Base-by-base conservation (phyloP, 2,888 invertebrate species). In the Parochlus steinenii region DNA sequence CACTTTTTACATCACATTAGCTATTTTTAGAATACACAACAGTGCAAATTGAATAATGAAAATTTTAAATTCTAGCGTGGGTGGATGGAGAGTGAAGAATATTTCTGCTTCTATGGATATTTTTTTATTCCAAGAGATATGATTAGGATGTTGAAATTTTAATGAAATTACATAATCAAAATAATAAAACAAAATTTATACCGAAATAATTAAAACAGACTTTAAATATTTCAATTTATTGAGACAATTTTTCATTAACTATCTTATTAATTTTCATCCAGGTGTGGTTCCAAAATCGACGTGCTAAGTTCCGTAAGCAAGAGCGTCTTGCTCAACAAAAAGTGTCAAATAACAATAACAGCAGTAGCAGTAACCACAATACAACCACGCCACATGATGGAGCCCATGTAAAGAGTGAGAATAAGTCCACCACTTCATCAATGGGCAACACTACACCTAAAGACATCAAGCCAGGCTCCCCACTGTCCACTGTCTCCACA, bases 291-390 rank as follows among this genome's bases (percentile, higher is more conserved):
- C 36, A 36, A 18, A 36, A 36, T n/a, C 30, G 36, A 3, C 30
- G 30, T 6, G 36, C 36, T 22, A 36, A 36, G 19, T 61, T 64
- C 23, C 38, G 41, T 5, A 41, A 41, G 30, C 39, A 39, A 15
- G 41, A 36, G 14, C 29, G 44, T 43, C 31, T 45, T 32, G 44
- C 44, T 5, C 45, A 45, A 33, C 46, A 46, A 36, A 46, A 46
- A 31, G 44, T 44, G 5, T 37, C 45, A 19, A 42, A 38, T 32
- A 40, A 39, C 14, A 16, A 16, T 4, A 24, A 16, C 6, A 28
- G 28, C 15, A 26, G 14, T 6, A 27, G n/a, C 12, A 15, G 20
- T 7, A 26, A 23, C 14, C 24, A 26, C 6, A 16, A n/a, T 6
- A 14, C 29, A n/a, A 16, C 23, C 15, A n/a, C n/a, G n/a, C n/a